Conservation (phyloP, 1,140 invertebrate genomes). For the Sminthurinus signatus region DNA sequence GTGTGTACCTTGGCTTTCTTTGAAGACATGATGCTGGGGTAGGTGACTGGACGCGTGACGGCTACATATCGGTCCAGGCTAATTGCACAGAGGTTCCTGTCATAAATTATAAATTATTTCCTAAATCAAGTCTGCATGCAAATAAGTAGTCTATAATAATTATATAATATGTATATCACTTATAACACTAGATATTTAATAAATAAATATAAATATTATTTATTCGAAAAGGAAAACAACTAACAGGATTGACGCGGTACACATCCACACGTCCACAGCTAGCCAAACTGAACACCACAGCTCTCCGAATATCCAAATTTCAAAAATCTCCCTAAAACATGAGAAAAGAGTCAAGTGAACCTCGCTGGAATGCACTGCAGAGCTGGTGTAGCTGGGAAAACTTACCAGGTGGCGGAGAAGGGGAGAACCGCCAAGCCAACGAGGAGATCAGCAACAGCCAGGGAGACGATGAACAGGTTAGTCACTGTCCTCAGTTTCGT, state of each 20-base stretch:
- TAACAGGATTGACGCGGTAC: slow-evolving; percentile 89
- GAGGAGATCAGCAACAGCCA: slow-evolving; percentile 80
- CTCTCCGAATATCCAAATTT: slow-evolving; percentile 88
- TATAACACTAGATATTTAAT: slow-evolving; percentile 52
- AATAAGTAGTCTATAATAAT: too few relatives aligned
- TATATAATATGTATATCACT: slow-evolving; percentile 40
- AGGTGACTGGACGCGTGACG: slow-evolving; percentile 85
- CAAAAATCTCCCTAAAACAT: slow-evolving; percentile 62
- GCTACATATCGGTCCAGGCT: slow-evolving; percentile 87
- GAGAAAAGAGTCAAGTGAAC: too few relatives aligned
- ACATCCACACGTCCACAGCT: slow-evolving; percentile 93
- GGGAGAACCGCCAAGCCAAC: slow-evolving; percentile 86
- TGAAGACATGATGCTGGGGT: slow-evolving; percentile 85
- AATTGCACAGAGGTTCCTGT: slow-evolving; percentile 56
- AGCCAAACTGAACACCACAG: slow-evolving; percentile 88
- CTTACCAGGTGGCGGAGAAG: slow-evolving; percentile 78
- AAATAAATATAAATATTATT: slow-evolving; percentile 57
- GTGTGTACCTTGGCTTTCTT: slow-evolving; percentile 75
- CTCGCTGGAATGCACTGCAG: too few relatives aligned
- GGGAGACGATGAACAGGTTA: slow-evolving; percentile 89
- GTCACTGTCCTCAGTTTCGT: slow-evolving; percentile 85
- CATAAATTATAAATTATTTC: too few relatives aligned
- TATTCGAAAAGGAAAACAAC: too few relatives aligned
- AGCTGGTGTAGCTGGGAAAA: too few relatives aligned
- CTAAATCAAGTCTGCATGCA: too few relatives aligned